A percentile compares a stretch with the other conserved stretches of the same genome.
Evolutionary conservation across 2,797 vertebrate species (phyloP).

Genomic region (Cheracebus regulus): DNA sequence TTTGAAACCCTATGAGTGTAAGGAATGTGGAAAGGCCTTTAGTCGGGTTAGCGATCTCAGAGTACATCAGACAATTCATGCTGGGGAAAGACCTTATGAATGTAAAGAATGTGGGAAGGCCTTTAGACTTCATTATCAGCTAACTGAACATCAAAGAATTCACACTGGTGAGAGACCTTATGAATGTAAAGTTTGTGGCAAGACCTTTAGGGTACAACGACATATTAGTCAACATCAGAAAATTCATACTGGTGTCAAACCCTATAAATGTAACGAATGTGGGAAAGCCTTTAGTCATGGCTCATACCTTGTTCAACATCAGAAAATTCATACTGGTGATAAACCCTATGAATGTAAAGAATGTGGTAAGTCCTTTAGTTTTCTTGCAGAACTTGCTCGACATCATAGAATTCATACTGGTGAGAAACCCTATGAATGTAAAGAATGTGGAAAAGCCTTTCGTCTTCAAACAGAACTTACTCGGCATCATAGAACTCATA

Average conservation of each 20-base stretch:
- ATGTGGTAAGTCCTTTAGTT: conserved; percentile 59
- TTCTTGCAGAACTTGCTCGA: not conserved
- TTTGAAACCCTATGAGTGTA: conserved; percentile 51
- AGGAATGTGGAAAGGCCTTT: conserved; percentile 57
- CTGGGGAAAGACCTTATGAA: conserved; percentile 32
- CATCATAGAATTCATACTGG: conserved; percentile 54
- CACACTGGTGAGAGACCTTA: conserved; percentile 57
- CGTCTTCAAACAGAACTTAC: not conserved
- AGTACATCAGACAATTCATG: conserved; percentile 47
- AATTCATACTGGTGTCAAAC: conserved; percentile 57
- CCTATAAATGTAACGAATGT: conserved; percentile 49
- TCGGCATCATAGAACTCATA: conserved; percentile 33
- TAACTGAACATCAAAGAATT: conserved; percentile 55
- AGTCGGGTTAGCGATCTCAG: conserved; percentile 30
- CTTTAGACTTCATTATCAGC: conserved; percentile 46
- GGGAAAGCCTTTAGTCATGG: conserved; percentile 48
- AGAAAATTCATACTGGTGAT: conserved; percentile 49
- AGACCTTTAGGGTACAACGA: conserved; percentile 44
- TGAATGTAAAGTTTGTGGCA: conserved; percentile 59
- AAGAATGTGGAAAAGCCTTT: conserved; percentile 63
- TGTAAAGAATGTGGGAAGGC: conserved; percentile 47
- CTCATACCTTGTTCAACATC: conserved; percentile 22
- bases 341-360: conserved; percentile 48
- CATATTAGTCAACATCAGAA: conserved; percentile 63
- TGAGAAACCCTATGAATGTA: conserved; percentile 60